phyloP scores from a whole-genome alignment of 2,888 invertebrate species.

The Bellardia bayeri region DNA sequence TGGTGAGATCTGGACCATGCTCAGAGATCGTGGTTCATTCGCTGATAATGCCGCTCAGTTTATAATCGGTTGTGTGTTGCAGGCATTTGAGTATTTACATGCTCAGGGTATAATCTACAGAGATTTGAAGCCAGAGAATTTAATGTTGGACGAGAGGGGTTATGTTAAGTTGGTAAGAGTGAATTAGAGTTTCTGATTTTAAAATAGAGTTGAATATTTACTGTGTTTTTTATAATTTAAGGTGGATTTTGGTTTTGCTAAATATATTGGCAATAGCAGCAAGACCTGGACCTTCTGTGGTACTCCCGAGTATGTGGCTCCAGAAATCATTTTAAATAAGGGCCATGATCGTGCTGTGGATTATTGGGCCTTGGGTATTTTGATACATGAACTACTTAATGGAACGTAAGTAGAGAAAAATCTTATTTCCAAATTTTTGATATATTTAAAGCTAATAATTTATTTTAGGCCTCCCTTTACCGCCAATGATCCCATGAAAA shows the following conservation, averaged over 20 bases:
- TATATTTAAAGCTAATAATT: neutral
- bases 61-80: slow-evolving; percentile 95
- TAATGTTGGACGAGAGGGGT: slow-evolving; percentile 93
- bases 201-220: neutral
- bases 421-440: neutral
- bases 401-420: slow-evolving; percentile 88
- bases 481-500: slow-evolving; percentile 96
- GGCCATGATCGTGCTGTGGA: slow-evolving; percentile 93
- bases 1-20: slow-evolving; percentile 96
- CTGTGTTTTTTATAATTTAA: slow-evolving; percentile 77
- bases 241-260: slow-evolving; percentile 97
- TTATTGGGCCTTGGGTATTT: slow-evolving; percentile 96
- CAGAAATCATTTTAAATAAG: slow-evolving; percentile 94
- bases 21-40: slow-evolving; percentile 93
- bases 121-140: slow-evolving; percentile 97
- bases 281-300: slow-evolving; percentile 99
- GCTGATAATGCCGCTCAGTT: slow-evolving; percentile 93
- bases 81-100: slow-evolving; percentile 96
- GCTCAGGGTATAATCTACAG: slow-evolving; percentile 92
- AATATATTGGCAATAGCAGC: slow-evolving; percentile 90
- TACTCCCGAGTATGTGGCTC: slow-evolving; percentile 96
- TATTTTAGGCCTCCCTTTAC: slow-evolving; percentile 90
- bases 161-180: slow-evolving; percentile 92
- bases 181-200: neutral
- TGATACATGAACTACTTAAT: slow-evolving; percentile 93